phyloP scores from a whole-genome alignment of 2,797 vertebrate genomes.

The Babyrousa celebensis region DNA sequence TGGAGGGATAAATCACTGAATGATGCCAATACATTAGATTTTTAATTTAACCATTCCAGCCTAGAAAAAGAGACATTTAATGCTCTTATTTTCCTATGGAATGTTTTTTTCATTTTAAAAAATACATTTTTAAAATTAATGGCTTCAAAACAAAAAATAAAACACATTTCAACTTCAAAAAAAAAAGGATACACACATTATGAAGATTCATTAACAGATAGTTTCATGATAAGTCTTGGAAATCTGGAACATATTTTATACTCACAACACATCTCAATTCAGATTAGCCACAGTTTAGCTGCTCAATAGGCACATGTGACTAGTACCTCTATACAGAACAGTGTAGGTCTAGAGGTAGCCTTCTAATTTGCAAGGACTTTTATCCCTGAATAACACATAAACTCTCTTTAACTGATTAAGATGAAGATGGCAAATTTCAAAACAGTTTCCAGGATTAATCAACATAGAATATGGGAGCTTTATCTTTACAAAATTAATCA shows the following conservation, averaged over 20 bases:
- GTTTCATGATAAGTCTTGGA: constrained; percentile 28
- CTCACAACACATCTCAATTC: neutral
- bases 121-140: neutral
- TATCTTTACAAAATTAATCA: constrained; percentile 28
- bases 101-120: constrained; percentile 29
- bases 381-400: constrained; percentile 41
- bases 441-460: constrained; percentile 30
- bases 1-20: neutral
- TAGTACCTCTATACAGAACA: neutral
- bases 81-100: constrained; percentile 29
- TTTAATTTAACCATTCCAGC: constrained; percentile 21
- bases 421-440: constrained; percentile 46
- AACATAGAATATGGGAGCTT: neutral
- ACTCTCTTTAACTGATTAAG: constrained; percentile 58
- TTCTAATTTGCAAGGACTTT: constrained; percentile 54
- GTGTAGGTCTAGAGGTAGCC: neutral
- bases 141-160: neutral
- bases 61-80: neutral
- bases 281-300: neutral
- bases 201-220: constrained; percentile 35
- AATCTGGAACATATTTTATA: constrained; percentile 16
- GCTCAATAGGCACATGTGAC: neutral
- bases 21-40: constrained; percentile 8
- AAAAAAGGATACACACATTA: neutral
- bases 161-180: neutral